Base-by-base conservation (phyloP, 2,797 vertebrate genomes). In the Betta splendens region DNA sequence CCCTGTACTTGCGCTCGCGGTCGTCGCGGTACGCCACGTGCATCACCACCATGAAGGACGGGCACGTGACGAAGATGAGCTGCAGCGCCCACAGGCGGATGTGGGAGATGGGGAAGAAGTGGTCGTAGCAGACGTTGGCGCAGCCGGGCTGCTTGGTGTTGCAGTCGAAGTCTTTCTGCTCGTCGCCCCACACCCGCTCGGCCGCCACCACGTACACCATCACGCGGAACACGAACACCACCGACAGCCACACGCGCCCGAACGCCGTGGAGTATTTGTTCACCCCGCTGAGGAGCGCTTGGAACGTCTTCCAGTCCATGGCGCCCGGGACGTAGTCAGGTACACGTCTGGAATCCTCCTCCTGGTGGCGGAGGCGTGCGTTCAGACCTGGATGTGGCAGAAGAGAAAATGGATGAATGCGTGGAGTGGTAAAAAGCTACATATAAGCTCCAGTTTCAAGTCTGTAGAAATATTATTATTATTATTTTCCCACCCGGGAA, bases 261-360 rank as follows among this genome's bases (percentile, higher is more conserved):
- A 99, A 98, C 0, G 96, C 97, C 0, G 98, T 99, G 54, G 97
- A 98, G 78, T 99, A 99, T 50, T 96, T 97, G 85, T 98, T 98
- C 55, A 99, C 95, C 0, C 97, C 96, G 0, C 94, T 99, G 82
- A 99, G 92, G 3, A 98, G 93, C 0, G 64, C 80, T 79, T 98
- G 95, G 37, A 99, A 92, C 0, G 92, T 95, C 83, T 98, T 98
- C 98, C 98, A 99, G 78, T 99, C 98, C 98, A 99, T 99, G 87
- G 68, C n/a, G 15, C 7, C 58, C 40, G 47, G 54, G 49, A 55
- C 56, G 25, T 3, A 13, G 46, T 86, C 69, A 81, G 38, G 65
- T 26, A 20, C 5, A 26, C 57, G 22, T 21, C 21, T 53, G 50
- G 40, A 60, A 7, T 2, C 53, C 43, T 16, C 68, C 58, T 69